These are phyloP conservation scores for Agonopterix alstromeriana DNA, from an alignment of 2,888 invertebrate species.

Conservation along the genomic window DNA sequence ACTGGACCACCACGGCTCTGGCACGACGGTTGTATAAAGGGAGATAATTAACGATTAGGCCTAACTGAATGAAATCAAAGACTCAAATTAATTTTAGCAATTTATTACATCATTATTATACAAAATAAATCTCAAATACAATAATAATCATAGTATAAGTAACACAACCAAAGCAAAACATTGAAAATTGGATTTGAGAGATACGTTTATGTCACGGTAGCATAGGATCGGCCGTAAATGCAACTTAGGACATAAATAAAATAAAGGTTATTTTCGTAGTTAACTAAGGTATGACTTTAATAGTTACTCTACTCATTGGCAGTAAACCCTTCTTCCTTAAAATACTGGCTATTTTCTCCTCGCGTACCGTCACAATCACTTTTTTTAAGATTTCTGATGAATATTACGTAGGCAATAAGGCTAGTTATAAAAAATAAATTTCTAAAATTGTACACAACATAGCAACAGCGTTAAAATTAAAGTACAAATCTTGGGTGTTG, in stretches of 20 bases:
- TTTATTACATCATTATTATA: constrained; percentile 75
- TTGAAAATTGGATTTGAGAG: constrained; percentile 69
- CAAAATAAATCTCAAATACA: constrained; percentile 76
- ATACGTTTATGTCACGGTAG: constrained; percentile 46
- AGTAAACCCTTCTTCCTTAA: constrained; percentile 29
- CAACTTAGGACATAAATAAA: constrained; percentile 44
- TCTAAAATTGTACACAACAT: constrained; percentile 49
- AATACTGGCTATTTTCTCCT: constrained; percentile 42
- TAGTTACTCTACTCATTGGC: constrained; percentile 57
- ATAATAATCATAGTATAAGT: constrained; percentile 70
- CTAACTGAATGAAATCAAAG: constrained; percentile 11
- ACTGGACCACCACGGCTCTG: no score
- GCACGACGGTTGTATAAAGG: no score
- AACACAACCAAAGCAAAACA: constrained; percentile 76
- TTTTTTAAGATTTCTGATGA: constrained; percentile 6
- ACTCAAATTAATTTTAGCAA: constrained; percentile 50
- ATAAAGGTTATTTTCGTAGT: constrained; percentile 32
- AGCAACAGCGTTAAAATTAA: constrained; percentile 37
- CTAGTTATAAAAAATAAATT: constrained; percentile 59
- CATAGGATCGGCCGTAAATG: constrained; percentile 54
- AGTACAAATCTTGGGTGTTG: constrained; percentile 22
- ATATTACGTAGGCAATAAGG: constrained; percentile 26
- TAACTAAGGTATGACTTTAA: constrained; percentile 51
- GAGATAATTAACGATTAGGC: no score
- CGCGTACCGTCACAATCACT: not conserved